Base-by-base conservation (phyloP, 2,113 vertebrate species). In the Suncus etruscus region DNA sequence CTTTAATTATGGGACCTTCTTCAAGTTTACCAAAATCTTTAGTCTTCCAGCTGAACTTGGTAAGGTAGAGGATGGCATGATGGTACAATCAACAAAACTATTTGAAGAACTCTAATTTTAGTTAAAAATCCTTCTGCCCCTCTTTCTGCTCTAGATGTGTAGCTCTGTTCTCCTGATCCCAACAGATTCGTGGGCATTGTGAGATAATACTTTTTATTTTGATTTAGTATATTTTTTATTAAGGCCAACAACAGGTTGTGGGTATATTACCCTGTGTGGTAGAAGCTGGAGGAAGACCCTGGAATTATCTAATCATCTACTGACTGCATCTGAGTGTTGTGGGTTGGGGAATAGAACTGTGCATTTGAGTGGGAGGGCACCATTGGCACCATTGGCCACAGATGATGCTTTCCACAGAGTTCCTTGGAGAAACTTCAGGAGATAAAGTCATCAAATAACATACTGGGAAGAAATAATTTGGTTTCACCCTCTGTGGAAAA, bases 321-420 rank as follows among this genome's bases (percentile, higher is more conserved):
- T 27, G 51, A 61, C 22, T 31, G 20, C 76, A 61, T 92, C 69
- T 18, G 27, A 69, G 50, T 58, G 58, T 74, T 25, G 54, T 88
- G 72, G 76, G 29, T 80, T 89, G n/a, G 86, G 93, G 90, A 84
- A 86, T 61, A 70, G 75, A 92, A 74, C 73, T 31, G 39, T 70
- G 16, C 7, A 15, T 8, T 63, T 83, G 39, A 87, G 24, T 47
- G 79, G 47, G n/a, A 50, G 58, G 47, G 50, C 48, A 14, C 11
- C 15, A 31, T 58, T 48, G 47, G 50, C 48, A 18, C 11, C 15
- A 48, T 54, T 58, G 69, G 80, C 32, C 68, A 58, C 25, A 66
- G 48, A 48, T 81, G 80, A 81, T 72, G 54, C 73, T 86, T 91
- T 89, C 45, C 7, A 74, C 29, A 83, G 12, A n/a, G 65, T 61